Evolutionary conservation across 2,113 vertebrate genomes (phyloP).

Genomic region (Heterotilapia buettikoferi): DNA sequence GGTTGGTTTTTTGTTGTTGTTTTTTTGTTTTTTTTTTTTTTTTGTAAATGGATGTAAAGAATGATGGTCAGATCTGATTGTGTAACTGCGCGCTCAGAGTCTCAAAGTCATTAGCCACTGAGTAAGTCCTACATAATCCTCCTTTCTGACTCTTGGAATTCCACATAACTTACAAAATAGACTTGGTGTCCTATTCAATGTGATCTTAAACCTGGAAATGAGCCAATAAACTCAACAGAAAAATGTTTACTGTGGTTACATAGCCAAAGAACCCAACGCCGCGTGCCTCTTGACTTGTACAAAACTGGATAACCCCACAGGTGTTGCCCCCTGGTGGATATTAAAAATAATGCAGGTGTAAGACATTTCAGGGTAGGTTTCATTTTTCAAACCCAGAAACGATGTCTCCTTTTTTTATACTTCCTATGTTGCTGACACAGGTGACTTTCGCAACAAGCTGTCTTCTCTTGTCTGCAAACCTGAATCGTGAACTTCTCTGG

Average conservation of each 20-base stretch:
- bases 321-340: neutral
- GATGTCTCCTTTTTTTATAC: neutral
- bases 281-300: neutral
- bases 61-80: neutral
- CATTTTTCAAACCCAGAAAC: neutral
- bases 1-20: too few relatives aligned
- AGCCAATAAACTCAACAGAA: neutral
- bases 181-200: neutral
- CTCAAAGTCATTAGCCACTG: neutral
- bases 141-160: neutral
- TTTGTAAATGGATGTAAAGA: neutral
- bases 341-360: neutral
- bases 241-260: neutral
- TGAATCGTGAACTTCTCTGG: neutral
- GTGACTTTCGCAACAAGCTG: neutral
- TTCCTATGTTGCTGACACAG: neutral
- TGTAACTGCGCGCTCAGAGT: neutral
- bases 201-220: neutral
- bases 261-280: neutral
- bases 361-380: too few relatives aligned
- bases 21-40: neutral
- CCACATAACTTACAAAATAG: neutral
- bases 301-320: neutral
- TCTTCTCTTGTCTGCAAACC: neutral
- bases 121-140: neutral